These are phyloP conservation scores for Drosophila baimaii DNA, from an alignment of 1,140 invertebrate species.

Conservation along the genomic window DNA sequence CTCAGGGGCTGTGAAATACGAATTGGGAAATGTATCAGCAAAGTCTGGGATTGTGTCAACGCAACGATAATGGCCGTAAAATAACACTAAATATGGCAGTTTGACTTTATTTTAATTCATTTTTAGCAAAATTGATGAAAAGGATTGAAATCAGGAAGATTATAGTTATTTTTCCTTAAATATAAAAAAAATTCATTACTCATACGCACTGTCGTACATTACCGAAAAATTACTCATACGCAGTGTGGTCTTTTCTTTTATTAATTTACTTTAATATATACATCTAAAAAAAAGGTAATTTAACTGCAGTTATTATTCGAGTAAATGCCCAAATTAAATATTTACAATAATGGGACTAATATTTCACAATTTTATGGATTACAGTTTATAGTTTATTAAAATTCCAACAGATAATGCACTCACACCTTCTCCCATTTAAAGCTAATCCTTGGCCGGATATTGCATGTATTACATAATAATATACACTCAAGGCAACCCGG, in stretches of 20 bases:
- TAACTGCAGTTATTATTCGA: background rate
- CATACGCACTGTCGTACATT: conserved; percentile 5
- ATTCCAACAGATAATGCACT: background rate
- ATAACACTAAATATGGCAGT: background rate
- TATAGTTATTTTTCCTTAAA: background rate
- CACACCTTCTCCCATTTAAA: background rate
- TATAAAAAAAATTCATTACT: background rate
- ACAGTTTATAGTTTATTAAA: background rate
- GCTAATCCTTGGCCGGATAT: conserved; percentile 14
- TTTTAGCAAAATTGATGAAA: background rate
- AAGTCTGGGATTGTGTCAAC: conserved; percentile 11
- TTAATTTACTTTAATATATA: background rate
- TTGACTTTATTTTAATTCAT: background rate
- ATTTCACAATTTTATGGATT: background rate
- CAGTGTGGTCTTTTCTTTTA: background rate
- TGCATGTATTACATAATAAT: conserved; percentile 6
- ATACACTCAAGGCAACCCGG: conserved; percentile 6
- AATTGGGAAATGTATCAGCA: conserved; percentile 39
- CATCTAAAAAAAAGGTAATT: too few species aligned
- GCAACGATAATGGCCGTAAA: background rate
- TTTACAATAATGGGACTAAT: background rate
- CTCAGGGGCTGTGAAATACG: conserved; percentile 11
- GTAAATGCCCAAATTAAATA: background rate
- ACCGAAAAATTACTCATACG: background rate
- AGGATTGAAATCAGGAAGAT: background rate